Percentiles rank a stretch among this genome's conserved stretches.
These are phyloP conservation scores for Microplitis deprimator DNA, from an alignment of 2,888 invertebrate species.

Conservation along the genomic window DNA sequence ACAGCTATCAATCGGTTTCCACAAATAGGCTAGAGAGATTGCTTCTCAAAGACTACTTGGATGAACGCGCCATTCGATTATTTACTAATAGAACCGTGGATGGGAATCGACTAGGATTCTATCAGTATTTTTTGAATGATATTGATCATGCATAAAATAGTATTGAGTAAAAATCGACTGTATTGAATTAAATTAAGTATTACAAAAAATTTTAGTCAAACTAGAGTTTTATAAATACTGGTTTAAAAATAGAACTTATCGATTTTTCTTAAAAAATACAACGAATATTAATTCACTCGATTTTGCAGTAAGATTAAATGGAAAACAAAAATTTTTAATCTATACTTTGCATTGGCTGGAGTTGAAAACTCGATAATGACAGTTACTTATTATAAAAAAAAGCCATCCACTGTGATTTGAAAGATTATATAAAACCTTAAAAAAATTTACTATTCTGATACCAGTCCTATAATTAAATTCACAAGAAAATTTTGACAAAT, in stretches of 20 bases:
- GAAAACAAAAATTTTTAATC: not conserved
- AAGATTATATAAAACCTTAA: not conserved
- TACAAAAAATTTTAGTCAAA: no score
- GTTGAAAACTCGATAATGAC: not conserved
- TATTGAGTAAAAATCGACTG: no score
- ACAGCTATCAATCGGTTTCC: not conserved
- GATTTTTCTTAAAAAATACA: not conserved
- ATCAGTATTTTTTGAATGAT: no score
- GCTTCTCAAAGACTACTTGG: conserved; percentile 7
- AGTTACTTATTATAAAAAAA: not conserved
- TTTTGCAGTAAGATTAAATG: not conserved
- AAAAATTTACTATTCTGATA: not conserved
- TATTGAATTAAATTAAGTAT: no score
- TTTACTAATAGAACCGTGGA: conserved; percentile 3
- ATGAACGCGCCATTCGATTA: conserved; percentile 2
- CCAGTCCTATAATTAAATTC: not conserved
- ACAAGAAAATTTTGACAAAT: not conserved
- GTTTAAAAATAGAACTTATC: not conserved
- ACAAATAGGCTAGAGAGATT: conserved; percentile 6
- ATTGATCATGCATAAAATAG: no score
- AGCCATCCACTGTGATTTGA: not conserved
- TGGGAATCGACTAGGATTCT: not conserved
- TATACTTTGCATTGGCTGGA: not conserved
- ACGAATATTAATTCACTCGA: not conserved
- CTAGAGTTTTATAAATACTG: not conserved